Percentiles rank a stretch among this genome's conserved stretches.
phyloP scores from a whole-genome alignment of 2,797 vertebrate genomes.

The Thamnophis elegans region DNA sequence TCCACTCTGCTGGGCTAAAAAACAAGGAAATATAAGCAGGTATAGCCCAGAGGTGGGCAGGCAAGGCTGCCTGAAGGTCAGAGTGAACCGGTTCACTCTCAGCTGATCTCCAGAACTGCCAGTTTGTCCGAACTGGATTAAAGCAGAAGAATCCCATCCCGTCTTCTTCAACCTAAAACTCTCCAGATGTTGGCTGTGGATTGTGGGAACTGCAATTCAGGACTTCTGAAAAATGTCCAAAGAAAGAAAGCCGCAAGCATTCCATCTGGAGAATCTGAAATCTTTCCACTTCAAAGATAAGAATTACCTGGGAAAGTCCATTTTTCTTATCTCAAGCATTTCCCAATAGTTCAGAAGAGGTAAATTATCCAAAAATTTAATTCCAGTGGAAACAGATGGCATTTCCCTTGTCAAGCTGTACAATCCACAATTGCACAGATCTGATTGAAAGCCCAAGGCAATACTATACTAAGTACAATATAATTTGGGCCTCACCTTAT shows the following conservation, averaged over 20 bases:
- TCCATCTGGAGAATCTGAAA: not conserved
- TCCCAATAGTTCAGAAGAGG: not conserved
- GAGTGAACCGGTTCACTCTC: too few relatives aligned
- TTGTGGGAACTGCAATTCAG: not conserved
- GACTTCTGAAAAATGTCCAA: not conserved
- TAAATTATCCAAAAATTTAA: not conserved
- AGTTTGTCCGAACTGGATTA: too few relatives aligned
- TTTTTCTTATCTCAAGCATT: not conserved
- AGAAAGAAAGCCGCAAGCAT: not conserved
- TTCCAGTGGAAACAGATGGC: not conserved
- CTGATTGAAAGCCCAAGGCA: not conserved
- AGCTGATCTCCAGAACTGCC: too few relatives aligned
- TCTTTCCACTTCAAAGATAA: not conserved
- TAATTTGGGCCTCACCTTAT: not conserved
- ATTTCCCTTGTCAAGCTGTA: not conserved
- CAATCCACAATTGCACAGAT: not conserved
- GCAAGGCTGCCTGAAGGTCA: too few relatives aligned
- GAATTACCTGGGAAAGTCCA: not conserved
- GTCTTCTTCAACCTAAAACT: not conserved
- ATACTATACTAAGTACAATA: not conserved
- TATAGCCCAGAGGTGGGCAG: too few relatives aligned
- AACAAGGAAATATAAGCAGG: too few relatives aligned
- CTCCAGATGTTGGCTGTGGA: not conserved
- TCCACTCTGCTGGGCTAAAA: too few relatives aligned
- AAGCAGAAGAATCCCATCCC: too few relatives aligned